Evolutionary conservation across 2,888 invertebrate species (phyloP).

Genomic region (Sinopyrophorus schimmeli): DNA sequence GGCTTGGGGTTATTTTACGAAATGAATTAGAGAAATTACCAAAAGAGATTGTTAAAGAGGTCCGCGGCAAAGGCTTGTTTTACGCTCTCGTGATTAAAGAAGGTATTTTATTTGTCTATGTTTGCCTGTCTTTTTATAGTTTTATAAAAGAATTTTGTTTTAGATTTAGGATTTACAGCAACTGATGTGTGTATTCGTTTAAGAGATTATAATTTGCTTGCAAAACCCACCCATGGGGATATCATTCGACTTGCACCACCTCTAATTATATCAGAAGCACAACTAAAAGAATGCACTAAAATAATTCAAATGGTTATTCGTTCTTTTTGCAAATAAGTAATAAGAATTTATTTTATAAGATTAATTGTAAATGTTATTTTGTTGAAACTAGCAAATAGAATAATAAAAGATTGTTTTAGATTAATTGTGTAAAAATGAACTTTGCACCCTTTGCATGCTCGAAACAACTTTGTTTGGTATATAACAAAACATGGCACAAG

Average conservation of each 20-base stretch:
- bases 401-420: too few relatives aligned
- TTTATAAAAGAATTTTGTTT: background rate
- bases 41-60: slow-evolving; percentile 66
- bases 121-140: background rate
- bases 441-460: too few relatives aligned
- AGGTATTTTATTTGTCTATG: slow-evolving; percentile 57
- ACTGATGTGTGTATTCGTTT: slow-evolving; percentile 93
- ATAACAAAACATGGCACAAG: slow-evolving; percentile 26
- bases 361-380: slow-evolving; percentile 2
- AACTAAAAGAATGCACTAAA: slow-evolving; percentile 72
- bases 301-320: slow-evolving; percentile 70
- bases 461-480: too few relatives aligned
- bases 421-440: too few relatives aligned
- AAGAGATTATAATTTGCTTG: slow-evolving; percentile 85
- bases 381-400: slow-evolving; percentile 1
- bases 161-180: slow-evolving; percentile 61
- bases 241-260: slow-evolving; percentile 96
- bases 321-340: slow-evolving; percentile 45
- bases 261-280: slow-evolving; percentile 77
- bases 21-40: slow-evolving; percentile 59
- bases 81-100: slow-evolving; percentile 74
- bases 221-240: slow-evolving; percentile 96
- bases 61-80: slow-evolving; percentile 76
- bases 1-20: slow-evolving; percentile 69
- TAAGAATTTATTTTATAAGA: background rate